phyloP scores from a whole-genome alignment of 2,113 vertebrate species.

The Potamarius usumacintae region DNA sequence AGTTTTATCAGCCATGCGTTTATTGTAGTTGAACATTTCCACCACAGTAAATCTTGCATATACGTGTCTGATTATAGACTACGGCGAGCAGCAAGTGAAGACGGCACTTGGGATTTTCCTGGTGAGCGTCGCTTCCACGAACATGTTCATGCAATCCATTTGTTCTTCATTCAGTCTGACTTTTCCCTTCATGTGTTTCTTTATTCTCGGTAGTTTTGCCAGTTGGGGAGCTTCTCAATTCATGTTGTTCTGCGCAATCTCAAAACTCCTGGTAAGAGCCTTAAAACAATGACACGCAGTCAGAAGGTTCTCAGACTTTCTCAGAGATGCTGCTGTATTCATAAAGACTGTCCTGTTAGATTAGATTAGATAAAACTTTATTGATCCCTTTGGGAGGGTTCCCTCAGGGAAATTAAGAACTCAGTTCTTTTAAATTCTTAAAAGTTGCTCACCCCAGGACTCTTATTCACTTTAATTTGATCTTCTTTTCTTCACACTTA shows the following conservation, averaged over 20 bases:
- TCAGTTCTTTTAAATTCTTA: too few relatives aligned
- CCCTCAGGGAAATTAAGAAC: too few relatives aligned
- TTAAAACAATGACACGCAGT: too few relatives aligned
- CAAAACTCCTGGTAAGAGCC: slow-evolving; percentile 76
- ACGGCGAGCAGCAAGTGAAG: slow-evolving; percentile 84
- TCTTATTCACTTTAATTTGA: not conserved
- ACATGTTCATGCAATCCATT: not conserved
- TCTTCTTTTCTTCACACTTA: not conserved
- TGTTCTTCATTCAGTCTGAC: not conserved
- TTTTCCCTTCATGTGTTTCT: not conserved
- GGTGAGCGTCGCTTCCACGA: slow-evolving; percentile 65
- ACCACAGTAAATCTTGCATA: not conserved
- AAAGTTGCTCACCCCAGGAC: not conserved
- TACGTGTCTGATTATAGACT: slow-evolving; percentile 67
- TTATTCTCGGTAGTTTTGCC: slow-evolving; percentile 78
- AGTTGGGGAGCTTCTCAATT: slow-evolving; percentile 90
- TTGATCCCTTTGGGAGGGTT: too few relatives aligned
- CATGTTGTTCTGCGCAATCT: slow-evolving; percentile 86
- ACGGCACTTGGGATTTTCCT: slow-evolving; percentile 81
- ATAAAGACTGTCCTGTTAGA: not conserved
- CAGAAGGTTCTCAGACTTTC: not conserved
- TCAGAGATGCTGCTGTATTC: not conserved
- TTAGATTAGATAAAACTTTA: too few relatives aligned
- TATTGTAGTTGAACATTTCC: slow-evolving; percentile 12
- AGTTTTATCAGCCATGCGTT: not conserved